phyloP scores from a whole-genome alignment of 2,113 vertebrate genomes.

The Psephotus haematonotus region DNA sequence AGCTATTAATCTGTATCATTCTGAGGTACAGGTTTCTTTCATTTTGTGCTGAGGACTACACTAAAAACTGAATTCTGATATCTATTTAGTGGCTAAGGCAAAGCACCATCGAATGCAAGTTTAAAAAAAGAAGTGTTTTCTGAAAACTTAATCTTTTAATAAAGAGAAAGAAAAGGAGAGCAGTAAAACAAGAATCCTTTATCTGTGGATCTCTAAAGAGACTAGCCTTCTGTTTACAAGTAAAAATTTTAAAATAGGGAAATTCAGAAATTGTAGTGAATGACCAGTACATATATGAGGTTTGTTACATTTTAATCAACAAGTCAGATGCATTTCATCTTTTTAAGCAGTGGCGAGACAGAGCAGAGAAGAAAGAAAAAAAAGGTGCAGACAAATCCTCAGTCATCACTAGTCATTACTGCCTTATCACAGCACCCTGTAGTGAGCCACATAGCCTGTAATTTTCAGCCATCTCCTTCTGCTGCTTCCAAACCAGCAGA shows the following conservation, averaged over 20 bases:
- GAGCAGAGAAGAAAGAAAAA: background rate
- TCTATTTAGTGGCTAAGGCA: background rate
- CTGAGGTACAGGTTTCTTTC: background rate
- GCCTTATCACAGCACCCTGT: background rate
- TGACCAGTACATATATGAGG: background rate
- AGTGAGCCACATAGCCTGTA: background rate
- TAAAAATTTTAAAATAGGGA: background rate
- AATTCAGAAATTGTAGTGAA: background rate
- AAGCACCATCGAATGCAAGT: background rate
- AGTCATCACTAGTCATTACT: background rate
- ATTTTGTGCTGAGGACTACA: background rate
- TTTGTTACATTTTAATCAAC: background rate
- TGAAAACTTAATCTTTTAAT: background rate
- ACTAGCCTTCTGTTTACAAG: background rate
- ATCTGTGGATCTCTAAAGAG: background rate
- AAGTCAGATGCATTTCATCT: background rate
- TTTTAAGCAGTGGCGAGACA: background rate
- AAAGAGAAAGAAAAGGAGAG: background rate
- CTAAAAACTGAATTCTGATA: background rate
- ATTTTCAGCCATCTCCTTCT: background rate
- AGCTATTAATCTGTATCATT: background rate
- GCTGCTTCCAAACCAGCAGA: background rate
- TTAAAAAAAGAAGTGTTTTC: background rate
- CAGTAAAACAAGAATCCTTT: background rate
- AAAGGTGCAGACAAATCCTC: background rate